Evolutionary conservation across 2,888 invertebrate species (phyloP).

Genomic region (Anodontia alba): DNA sequence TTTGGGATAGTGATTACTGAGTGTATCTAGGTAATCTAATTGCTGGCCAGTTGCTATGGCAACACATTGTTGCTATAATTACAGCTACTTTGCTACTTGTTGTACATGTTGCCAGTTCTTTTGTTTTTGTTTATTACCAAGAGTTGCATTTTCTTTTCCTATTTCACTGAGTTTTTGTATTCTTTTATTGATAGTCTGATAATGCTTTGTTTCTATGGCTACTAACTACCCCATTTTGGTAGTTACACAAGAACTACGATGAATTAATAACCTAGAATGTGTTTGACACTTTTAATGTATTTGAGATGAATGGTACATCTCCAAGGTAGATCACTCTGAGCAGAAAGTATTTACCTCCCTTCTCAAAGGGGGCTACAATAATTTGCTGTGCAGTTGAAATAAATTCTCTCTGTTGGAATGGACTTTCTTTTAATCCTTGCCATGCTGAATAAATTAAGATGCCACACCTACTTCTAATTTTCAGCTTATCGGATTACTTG

Average conservation of each 20-base stretch:
- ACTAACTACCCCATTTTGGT: background rate
- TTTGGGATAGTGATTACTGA: conserved; percentile 70
- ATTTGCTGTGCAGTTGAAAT: too few species aligned
- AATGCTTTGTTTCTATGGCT: conserved; percentile 1
- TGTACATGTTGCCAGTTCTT: conserved; percentile 14
- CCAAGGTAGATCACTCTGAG: too few species aligned
- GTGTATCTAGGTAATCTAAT: conserved; percentile 63
- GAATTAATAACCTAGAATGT: too few species aligned
- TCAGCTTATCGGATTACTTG: too few species aligned
- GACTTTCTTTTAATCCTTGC: too few species aligned
- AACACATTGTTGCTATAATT: conserved; percentile 9
- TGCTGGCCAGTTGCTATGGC: conserved; percentile 21
- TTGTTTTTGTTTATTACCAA: background rate
- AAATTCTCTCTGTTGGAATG: too few species aligned
- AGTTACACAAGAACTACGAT: background rate
- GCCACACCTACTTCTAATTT: too few species aligned
- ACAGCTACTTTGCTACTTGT: conserved; percentile 9
- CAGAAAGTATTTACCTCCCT: too few species aligned
- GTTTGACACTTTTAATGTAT: too few species aligned
- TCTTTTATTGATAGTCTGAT: background rate
- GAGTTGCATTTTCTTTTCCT: background rate
- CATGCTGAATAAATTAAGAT: too few species aligned
- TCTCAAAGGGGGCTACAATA: too few species aligned
- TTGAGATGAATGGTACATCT: too few species aligned
- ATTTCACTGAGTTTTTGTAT: background rate